phyloP scores from a whole-genome alignment of 1,140 invertebrate genomes.

The Pseudomyrmex cubaensis region DNA sequence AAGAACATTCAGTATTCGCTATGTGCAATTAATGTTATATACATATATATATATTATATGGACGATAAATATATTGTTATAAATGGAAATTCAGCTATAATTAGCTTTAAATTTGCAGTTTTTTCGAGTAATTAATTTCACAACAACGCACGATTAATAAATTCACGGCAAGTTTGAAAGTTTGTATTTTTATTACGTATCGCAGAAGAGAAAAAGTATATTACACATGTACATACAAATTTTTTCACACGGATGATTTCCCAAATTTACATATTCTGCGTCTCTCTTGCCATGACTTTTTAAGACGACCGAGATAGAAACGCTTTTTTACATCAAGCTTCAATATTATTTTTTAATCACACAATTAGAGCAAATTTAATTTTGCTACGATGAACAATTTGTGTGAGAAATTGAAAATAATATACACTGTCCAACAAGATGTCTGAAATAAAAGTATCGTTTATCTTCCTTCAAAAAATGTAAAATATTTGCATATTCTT shows the following conservation, averaged over 20 bases:
- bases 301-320: constrained; percentile 8
- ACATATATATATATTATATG: background rate
- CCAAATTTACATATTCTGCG: constrained; percentile 25
- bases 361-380: background rate
- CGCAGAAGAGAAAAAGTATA: background rate
- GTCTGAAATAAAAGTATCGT: constrained; percentile 8
- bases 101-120: constrained; percentile 27
- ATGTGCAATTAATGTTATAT: constrained; percentile 37
- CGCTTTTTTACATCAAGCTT: constrained; percentile 25
- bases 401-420: constrained; percentile 33
- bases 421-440: constrained; percentile 47
- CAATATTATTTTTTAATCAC: constrained; percentile 25
- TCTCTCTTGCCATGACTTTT: constrained; percentile 42
- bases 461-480: background rate
- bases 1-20: constrained; percentile 28
- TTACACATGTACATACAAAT: background rate
- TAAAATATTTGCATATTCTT: background rate
- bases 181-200: constrained; percentile 51
- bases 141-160: constrained; percentile 49
- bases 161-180: constrained; percentile 49
- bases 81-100: constrained; percentile 24
- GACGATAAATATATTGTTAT: constrained; percentile 7
- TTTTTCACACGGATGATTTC: background rate
- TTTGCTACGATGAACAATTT: constrained; percentile 29
- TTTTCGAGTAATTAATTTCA: constrained; percentile 10